Evolutionary conservation across 2,888 invertebrate genomes (phyloP).

Genomic region (Phasia obesa): DNA sequence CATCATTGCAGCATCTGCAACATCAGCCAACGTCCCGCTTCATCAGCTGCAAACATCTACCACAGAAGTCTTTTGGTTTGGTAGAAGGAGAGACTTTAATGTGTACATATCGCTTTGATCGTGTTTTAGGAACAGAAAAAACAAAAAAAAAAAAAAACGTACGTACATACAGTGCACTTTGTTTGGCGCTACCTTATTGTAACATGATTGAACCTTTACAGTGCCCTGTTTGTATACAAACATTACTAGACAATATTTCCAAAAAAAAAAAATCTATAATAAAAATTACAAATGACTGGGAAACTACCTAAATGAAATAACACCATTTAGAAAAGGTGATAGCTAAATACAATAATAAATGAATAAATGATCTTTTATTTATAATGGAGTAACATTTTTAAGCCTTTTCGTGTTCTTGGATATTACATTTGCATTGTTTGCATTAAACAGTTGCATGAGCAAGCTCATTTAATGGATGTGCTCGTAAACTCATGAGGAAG

Average conservation of each 20-base stretch:
- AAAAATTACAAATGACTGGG: slow-evolving; percentile 30
- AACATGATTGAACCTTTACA: slow-evolving; percentile 64
- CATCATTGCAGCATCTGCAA: slow-evolving; percentile 22
- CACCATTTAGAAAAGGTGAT: slow-evolving; percentile 40
- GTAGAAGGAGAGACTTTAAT: slow-evolving; percentile 22
- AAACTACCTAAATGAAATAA: slow-evolving; percentile 19
- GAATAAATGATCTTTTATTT: too few relatives aligned
- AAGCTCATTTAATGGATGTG: too few relatives aligned
- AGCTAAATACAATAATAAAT: background rate
- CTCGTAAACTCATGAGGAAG: too few relatives aligned
- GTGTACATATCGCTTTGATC: slow-evolving; percentile 50
- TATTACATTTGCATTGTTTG: too few relatives aligned
- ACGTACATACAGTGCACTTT: slow-evolving; percentile 49
- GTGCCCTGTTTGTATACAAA: slow-evolving; percentile 57
- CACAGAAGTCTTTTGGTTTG: slow-evolving; percentile 52
- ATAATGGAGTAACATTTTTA: too few relatives aligned
- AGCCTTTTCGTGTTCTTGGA: too few relatives aligned
- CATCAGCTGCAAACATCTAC: slow-evolving; percentile 53
- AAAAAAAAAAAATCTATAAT: slow-evolving; percentile 36
- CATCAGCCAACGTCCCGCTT: slow-evolving; percentile 27
- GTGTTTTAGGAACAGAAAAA: slow-evolving; percentile 46
- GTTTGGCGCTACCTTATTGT: slow-evolving; percentile 69
- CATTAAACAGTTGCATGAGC: too few relatives aligned
- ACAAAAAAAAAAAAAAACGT: background rate
- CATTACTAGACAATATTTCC: slow-evolving; percentile 58